Evolutionary conservation across 2,888 invertebrate species (phyloP).

Genomic region (Zygothrica quintamaculata): DNA sequence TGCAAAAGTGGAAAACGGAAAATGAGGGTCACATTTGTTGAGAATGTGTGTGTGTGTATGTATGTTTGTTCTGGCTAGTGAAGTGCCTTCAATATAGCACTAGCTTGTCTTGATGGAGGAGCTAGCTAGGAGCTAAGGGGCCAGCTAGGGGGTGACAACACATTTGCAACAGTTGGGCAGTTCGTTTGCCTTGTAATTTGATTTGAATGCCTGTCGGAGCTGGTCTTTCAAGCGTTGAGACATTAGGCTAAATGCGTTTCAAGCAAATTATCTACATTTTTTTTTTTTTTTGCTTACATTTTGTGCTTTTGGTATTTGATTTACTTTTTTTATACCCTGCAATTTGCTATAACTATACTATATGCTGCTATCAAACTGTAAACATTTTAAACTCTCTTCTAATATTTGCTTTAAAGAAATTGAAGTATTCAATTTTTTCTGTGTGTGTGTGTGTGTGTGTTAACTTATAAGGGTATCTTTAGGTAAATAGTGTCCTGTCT

Average conservation of each 20-base stretch:
- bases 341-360: too few species aligned
- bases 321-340: too few species aligned
- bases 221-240: constrained; percentile 31
- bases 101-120: not conserved
- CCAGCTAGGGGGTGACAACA: constrained; percentile 12
- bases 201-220: constrained; percentile 45
- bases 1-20: not conserved
- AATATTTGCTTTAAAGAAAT: too few species aligned
- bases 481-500: not conserved
- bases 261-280: constrained; percentile 7
- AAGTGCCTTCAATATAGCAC: constrained; percentile 1
- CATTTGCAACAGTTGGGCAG: constrained; percentile 62
- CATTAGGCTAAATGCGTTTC: constrained; percentile 48
- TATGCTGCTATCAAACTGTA: too few species aligned
- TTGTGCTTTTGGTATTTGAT: too few species aligned
- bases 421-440: too few species aligned
- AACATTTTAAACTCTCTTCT: too few species aligned
- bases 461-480: too few species aligned
- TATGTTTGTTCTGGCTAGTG: not conserved
- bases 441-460: too few species aligned
- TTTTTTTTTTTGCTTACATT: not conserved
- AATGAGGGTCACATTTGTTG: constrained; percentile 19
- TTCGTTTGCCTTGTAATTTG: constrained; percentile 63
- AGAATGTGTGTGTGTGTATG: constrained; percentile 20
- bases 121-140: not conserved